These are phyloP conservation scores for Psittacula cyanocephala DNA, from an alignment of 2,113 vertebrate species.

Conservation along the genomic window DNA sequence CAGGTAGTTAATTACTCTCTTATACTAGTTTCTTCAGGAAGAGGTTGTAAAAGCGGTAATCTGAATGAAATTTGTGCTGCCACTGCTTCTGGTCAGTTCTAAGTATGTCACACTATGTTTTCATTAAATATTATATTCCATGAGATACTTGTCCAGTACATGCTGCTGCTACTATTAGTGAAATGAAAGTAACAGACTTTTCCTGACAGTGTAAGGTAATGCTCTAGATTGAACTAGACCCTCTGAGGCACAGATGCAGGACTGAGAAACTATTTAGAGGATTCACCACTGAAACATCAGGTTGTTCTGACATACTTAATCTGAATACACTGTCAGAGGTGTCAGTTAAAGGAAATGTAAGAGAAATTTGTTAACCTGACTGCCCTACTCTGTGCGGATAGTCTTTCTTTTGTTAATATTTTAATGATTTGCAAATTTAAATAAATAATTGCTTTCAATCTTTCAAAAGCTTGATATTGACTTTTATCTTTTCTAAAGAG, in stretches of 20 bases:
- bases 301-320: background rate
- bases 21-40: background rate
- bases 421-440: background rate
- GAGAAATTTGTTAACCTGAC: background rate
- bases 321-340: background rate
- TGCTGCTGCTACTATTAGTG: background rate
- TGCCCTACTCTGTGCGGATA: background rate
- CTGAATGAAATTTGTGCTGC: background rate
- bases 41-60: background rate
- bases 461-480: background rate
- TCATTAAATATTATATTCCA: background rate
- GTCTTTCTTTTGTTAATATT: background rate
- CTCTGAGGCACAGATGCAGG: background rate
- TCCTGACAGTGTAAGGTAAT: background rate
- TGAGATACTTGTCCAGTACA: background rate
- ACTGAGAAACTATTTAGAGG: background rate
- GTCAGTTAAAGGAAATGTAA: background rate
- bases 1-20: background rate
- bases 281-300: background rate
- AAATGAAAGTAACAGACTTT: background rate
- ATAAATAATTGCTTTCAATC: background rate
- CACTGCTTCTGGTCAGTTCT: background rate
- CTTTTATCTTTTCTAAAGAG: slow-evolving; percentile 11
- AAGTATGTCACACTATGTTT: background rate
- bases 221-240: background rate